Base-by-base conservation (phyloP, 2,888 invertebrate genomes). In the Anorthoa munda region DNA sequence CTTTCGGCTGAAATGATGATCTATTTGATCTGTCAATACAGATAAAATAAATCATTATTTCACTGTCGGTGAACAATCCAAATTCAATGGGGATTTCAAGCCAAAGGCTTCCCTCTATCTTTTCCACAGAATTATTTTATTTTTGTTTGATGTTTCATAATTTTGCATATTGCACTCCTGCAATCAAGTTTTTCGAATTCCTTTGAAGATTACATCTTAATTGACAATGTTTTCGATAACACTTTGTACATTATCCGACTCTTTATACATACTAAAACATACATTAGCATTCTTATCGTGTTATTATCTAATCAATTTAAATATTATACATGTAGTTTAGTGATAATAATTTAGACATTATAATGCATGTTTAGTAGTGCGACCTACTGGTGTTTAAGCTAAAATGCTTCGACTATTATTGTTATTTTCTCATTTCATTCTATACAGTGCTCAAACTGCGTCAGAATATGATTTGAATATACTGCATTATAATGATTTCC, bases 401-500 rank as follows among this genome's bases (percentile, higher is more conserved):
- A 75, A 17, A 50, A 75, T 75, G 75, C 3, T 71, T 71, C 45
- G 17, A 48, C 1, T 79, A 31, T 2, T 79, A 12, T 50, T 71
- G 12, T 61, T 75, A 56, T 75, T 75, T 65, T 84, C 70, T 72
- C 66, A 86, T 23, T 63, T 90, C 2, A 68, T 75, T 61, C 69
- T 85, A 15, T 86, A 87, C 2, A 56, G 77, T 83, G 90, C 88
- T 51, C 85, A 93, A 79, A 84, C 77, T 67, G 79, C 46, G 4
- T 53, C 39, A 0, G 66, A 85, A 63, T 95, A 91, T 82, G 87
- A 90, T 1, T 83, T 96, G 51, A 96, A 95, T 80, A 94, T 96
- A 74, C 77, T 96, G 31, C 96, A 96, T 87, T 95, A 95, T 70
- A 95, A 95, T 89, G 95, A 95, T 83, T 95, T 95, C 82, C 95